Evolutionary conservation across 1,140 invertebrate species (phyloP), one percentile per base, ranked within the genome.

Genomic region (Parapsyche elsis): DNA sequence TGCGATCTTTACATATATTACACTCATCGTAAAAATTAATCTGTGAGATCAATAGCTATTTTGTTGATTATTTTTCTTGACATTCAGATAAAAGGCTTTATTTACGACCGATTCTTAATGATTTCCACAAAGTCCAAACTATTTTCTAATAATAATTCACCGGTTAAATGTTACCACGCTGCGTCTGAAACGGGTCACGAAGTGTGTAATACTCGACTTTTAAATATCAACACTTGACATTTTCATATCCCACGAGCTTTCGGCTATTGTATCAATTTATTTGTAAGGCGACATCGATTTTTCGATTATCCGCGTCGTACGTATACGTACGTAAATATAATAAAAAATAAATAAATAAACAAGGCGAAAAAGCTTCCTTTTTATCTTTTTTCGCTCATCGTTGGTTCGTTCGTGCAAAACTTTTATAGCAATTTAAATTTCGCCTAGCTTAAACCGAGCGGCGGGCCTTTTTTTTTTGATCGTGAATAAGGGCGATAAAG

Each of bases 401-500:
- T 53, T 7, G 30, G 12, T 53, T 12, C 49, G 21, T 12, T 9
- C 24, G n/a, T 23, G 64, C 64, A 67, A n/a, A 67, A 67, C 24
- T 67, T 67, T 67, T 67, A 67, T 67, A 24, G 21, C 23, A 30
- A 67, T 67, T 67, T 67, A 67, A 67, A 67, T 45, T 46, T 73
- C 44, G 30, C 24, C 71, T 24, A 46, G 38, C 45, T 73, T 73
- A 45, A 49, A 46, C 71, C 5, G 24, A 5, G 30, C 30, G 30
- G 30, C 30, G 38, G 26, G 16, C 38, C 53, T 59, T 75, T 77
- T 71, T 67, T 19, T 77, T 81, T 81, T 76, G n/a, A 81, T 76
- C 70, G 59, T 81, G 49, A 79, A 79, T 81, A 81, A 81, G 75
- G 75, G 30, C 78, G 81, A 81, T 79, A 76, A 79, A 81, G 24